phyloP scores from a whole-genome alignment of 2,797 vertebrate species.

The Chloroceryle amazona region DNA sequence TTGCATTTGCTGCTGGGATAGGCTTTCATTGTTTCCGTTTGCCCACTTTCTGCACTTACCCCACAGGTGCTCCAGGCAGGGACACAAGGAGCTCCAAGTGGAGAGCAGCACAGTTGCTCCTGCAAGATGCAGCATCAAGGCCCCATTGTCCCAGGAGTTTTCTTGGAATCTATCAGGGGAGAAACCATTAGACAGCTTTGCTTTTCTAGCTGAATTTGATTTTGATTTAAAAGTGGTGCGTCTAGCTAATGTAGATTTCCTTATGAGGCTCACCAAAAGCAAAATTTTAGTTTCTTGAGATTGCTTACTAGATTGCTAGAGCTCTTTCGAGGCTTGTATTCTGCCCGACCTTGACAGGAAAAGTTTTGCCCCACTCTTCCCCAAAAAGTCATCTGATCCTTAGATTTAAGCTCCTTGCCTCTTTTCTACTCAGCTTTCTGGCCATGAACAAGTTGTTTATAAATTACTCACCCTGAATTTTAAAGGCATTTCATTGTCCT shows the following conservation, averaged over 20 bases:
- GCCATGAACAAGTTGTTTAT: not conserved
- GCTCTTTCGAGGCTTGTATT: not conserved
- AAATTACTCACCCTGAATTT: not conserved
- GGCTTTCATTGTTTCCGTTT: rapidly evolving
- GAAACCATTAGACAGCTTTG: not conserved
- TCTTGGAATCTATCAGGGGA: not conserved
- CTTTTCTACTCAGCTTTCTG: not conserved
- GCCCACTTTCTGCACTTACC: rapidly evolving
- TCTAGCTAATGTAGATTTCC: not conserved
- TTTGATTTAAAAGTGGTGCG: not conserved
- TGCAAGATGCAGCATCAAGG: too few species aligned
- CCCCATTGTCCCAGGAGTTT: not conserved
- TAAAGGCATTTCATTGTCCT: not conserved
- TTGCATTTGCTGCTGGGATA: not conserved
- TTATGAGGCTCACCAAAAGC: not conserved
- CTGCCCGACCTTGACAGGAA: not conserved
- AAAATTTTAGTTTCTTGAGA: not conserved
- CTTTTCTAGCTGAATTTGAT: not conserved
- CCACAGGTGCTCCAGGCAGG: rapidly evolving
- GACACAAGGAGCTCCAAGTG: rapidly evolving
- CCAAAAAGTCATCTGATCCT: not conserved
- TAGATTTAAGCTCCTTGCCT: not conserved
- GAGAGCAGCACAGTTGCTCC: not conserved
- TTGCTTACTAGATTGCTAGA: not conserved
- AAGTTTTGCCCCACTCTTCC: not conserved